phyloP scores from a whole-genome alignment of 2,888 invertebrate species.

The Neoaliturus tenellus region DNA sequence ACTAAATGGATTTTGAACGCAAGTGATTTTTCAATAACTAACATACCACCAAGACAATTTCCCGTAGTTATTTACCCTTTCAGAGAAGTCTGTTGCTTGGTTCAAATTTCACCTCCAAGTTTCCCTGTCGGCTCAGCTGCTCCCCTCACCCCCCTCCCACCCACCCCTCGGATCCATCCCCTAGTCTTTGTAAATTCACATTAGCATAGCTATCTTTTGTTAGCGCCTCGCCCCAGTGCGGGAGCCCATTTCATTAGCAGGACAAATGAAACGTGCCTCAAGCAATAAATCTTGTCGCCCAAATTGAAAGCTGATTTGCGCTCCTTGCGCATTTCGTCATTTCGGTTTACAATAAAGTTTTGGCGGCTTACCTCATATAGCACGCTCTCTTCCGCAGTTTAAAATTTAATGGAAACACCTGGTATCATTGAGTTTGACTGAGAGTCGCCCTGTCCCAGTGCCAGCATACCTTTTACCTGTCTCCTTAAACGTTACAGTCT shows the following conservation, averaged over 20 bases:
- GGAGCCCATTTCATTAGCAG: slow-evolving; percentile 41
- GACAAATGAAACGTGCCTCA: slow-evolving; percentile 48
- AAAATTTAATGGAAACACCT: too few relatives aligned
- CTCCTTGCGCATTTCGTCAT: neutral
- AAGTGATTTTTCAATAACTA: too few relatives aligned
- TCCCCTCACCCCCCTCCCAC: slow-evolving; percentile 1
- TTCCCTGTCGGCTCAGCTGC: neutral
- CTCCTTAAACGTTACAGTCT: too few relatives aligned
- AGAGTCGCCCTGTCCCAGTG: too few relatives aligned
- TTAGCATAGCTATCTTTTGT: slow-evolving; percentile 48
- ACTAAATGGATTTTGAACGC: too few relatives aligned
- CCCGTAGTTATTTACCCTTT: too few relatives aligned
- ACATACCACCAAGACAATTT: too few relatives aligned
- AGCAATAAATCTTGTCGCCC: slow-evolving; percentile 25
- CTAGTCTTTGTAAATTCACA: slow-evolving; percentile 18
- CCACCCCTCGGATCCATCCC: neutral
- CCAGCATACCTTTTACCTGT: too few relatives aligned
- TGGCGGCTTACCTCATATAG: neutral
- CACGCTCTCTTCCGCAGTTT: too few relatives aligned
- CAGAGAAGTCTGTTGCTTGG: too few relatives aligned
- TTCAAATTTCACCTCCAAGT: neutral
- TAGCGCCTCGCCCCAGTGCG: neutral
- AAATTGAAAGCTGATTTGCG: slow-evolving; percentile 14
- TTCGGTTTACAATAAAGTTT: neutral
- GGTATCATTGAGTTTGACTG: too few relatives aligned